These are phyloP conservation scores for Leucophenga maculata DNA, from an alignment of 2,888 invertebrate genomes.

Conservation along the genomic window DNA sequence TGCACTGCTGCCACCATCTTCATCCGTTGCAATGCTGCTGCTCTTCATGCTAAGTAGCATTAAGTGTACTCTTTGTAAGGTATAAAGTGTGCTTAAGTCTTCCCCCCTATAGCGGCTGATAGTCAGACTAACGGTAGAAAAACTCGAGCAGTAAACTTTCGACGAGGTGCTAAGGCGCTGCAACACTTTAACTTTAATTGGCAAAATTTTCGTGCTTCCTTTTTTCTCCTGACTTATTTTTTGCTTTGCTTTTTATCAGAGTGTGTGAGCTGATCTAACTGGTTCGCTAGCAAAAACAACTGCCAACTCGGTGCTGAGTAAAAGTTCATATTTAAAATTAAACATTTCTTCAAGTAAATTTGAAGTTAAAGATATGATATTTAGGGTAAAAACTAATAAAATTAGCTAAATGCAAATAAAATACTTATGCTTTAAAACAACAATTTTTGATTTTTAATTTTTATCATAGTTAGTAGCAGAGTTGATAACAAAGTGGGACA, in stretches of 20 bases:
- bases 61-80: conserved; percentile 19
- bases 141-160: conserved; percentile 25
- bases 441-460: too few species aligned
- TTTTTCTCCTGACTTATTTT: not conserved
- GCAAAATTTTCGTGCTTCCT: conserved; percentile 33
- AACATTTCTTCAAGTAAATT: conserved; percentile 37
- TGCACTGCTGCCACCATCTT: conserved; percentile 8
- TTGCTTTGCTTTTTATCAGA: conserved; percentile 30
- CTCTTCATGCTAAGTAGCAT: conserved; percentile 20
- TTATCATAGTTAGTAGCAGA: too few species aligned
- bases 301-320: conserved; percentile 39
- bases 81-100: conserved; percentile 17
- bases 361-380: too few species aligned
- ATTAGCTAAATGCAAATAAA: too few species aligned
- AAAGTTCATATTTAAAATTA: conserved; percentile 59
- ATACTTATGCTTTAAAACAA: too few species aligned
- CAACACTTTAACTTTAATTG: conserved; percentile 60
- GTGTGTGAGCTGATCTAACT: not conserved
- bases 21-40: conserved; percentile 3
- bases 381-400: too few species aligned
- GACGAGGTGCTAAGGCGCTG: conserved; percentile 43
- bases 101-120: not conserved
- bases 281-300: not conserved
- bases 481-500: too few species aligned
- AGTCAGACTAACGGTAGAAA: not conserved